A percentile compares a stretch with the other conserved stretches of the same genome.
Evolutionary conservation across 2,888 invertebrate genomes (phyloP).

Genomic region (Hipparchia sbordonii): DNA sequence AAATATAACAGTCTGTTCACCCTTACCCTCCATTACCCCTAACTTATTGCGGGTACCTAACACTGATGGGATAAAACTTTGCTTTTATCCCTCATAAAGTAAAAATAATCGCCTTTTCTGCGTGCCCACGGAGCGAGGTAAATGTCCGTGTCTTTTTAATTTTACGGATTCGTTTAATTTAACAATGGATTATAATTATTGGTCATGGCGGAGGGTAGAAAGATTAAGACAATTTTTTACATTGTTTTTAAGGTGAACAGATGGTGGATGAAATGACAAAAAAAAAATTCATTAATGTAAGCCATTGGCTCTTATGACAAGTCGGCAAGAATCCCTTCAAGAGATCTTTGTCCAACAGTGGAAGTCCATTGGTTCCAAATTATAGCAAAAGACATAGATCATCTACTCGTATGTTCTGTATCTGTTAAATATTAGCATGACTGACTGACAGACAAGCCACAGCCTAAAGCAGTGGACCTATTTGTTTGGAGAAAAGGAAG

Average conservation of each 20-base stretch:
- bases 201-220: neutral
- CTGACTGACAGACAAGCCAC: too few relatives aligned
- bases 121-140: constrained; percentile 29
- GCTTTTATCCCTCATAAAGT: constrained; percentile 39
- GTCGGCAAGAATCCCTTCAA: neutral
- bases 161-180: constrained; percentile 18
- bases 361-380: neutral
- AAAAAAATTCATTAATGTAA: too few relatives aligned
- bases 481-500: too few relatives aligned
- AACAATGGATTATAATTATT: constrained; percentile 15
- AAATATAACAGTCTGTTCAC: constrained; percentile 35
- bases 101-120: constrained; percentile 35
- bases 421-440: too few relatives aligned
- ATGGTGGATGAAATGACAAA: too few relatives aligned
- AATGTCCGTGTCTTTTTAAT: constrained; percentile 32
- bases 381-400: neutral
- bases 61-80: constrained; percentile 39
- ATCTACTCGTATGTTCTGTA: too few relatives aligned
- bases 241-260: too few relatives aligned
- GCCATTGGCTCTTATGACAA: too few relatives aligned
- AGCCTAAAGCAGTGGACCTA: too few relatives aligned
- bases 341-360: too few relatives aligned
- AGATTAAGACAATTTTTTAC: neutral
- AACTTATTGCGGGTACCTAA: constrained; percentile 34
- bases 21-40: constrained; percentile 35